Base-by-base conservation (phyloP, 2,113 vertebrate genomes). In the Stegastes partitus region DNA sequence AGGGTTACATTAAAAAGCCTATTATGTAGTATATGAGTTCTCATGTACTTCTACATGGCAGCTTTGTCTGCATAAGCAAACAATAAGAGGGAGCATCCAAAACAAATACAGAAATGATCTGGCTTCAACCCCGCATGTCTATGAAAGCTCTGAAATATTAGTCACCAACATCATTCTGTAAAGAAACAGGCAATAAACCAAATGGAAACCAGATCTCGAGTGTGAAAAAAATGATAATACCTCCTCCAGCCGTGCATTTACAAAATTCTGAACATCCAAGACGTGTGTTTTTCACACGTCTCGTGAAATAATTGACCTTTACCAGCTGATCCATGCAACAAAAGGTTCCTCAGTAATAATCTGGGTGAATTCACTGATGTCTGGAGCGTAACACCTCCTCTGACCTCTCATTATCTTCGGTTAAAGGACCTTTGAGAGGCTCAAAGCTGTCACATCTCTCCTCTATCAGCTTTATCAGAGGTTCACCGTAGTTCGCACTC, bases 121-220 rank as follows among this genome's bases (percentile, higher is more conserved):
- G 26, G 26, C 26, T 28, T 28, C 26, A 28, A 28, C 26, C 2
- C 26, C 5, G 26, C 26, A 19, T 45, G 19, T 51, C 8, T 3
- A 14, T 75, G 23, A 34, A 28, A 74, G 16, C 23, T 34, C 21
- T 8, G 4, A 26, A 39, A 63, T 12, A 44, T 49, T 11, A n/a
- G 11, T 53, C 34, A 54, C 18, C 23, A 55, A 11, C 39, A 21
- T 55, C 18, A 15, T 37, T 59, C 15, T 34, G 54, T 53, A 58
- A 45, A 79, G 18, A 44, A 58, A 2, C 6, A 11, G 5, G 51
- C 11, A 68, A 63, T 22, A 22, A 28, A 12, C 34, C 26, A 74
- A 63, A 82, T 71, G 12, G 26, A 75, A 53, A 76, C 31, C 66
- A 61, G 49, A 64, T 23, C 6, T 61, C 45, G 19, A 54, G 12